These are phyloP conservation scores for Nomada lathburiana DNA, from an alignment of 2,888 invertebrate species.

Conservation along the genomic window DNA sequence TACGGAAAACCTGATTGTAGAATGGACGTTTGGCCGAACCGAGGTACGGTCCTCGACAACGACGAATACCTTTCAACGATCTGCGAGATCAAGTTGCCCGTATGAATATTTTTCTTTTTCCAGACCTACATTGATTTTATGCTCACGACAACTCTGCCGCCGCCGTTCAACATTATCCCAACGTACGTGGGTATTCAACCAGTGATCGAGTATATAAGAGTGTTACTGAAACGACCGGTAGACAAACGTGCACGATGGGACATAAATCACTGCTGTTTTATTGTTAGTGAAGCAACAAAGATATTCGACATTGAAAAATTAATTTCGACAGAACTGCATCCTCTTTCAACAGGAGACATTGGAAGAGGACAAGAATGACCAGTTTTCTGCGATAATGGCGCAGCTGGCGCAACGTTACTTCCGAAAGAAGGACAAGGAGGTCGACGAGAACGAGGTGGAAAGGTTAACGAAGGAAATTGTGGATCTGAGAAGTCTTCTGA, in stretches of 20 bases:
- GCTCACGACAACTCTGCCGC: conserved; percentile 89
- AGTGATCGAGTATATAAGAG: conserved; percentile 85
- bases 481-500: conserved; percentile 74
- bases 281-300: conserved; percentile 68
- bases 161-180: conserved; percentile 90
- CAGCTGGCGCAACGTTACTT: conserved; percentile 88
- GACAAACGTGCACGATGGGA: conserved; percentile 85
- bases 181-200: conserved; percentile 85
- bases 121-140: conserved; percentile 90
- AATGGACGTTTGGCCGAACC: conserved; percentile 92
- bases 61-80: neutral
- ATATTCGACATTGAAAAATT: neutral
- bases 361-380: conserved; percentile 82
- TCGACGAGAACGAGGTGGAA: conserved; percentile 84
- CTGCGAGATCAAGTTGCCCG: neutral
- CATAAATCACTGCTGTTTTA: conserved; percentile 84
- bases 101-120: conserved; percentile 1
- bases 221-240: conserved; percentile 80
- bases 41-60: conserved; percentile 81
- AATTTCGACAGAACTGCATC: neutral
- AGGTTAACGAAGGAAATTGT: conserved; percentile 85
- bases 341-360: conserved; percentile 79
- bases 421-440: conserved; percentile 84
- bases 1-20: conserved; percentile 88
- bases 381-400: conserved; percentile 87